Base-by-base conservation (phyloP, 2,113 vertebrate species). In the Balaeniceps rex region DNA sequence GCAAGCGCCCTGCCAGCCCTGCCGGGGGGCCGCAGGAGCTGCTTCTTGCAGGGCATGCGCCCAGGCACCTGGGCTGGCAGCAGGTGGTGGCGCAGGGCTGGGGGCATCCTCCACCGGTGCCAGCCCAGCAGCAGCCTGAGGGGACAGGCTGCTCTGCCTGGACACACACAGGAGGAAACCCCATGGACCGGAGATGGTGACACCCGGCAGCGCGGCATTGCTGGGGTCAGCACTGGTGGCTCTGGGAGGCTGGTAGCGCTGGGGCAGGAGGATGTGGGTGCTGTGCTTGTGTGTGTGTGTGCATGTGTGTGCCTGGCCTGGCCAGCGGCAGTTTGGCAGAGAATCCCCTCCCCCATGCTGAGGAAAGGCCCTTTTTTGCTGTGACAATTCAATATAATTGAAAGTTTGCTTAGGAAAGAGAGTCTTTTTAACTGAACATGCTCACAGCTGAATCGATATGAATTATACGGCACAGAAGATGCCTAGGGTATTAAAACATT, bases 401-500 rank as follows among this genome's bases (percentile, higher is more conserved):
- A 87, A 96, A 96, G 91, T 95, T 97, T 97, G 94, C 96, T 94
- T 94, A 95, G 96, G 95, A 97, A 95, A 90, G 92, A 94, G 93
- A 97, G 94, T 96, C 96, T 96, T 97, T 97, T 94, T 93, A 97
- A 95, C 92, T 72, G 97, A 95, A 94, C 88, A 95, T 60, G 94
- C 94, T 97, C 96, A 92, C 95, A 95, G 96, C 92, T 22, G 91
- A 95, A 93, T 97, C 94, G 15, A 97, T 96, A 94, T 94, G 95
- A 97, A 91, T 95, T 97, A 95, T 93, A 97, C 69, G 80, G 97
- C 91, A 92, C 92, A 92, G 96, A 87, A 93, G 94, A 96, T 93
- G 90, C 96, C 96, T 97, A 94, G 97, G 97, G 95, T 97, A 97
- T 95, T 97, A 94, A 97, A 97, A 95, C 94, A 95, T 96, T 97